Percentiles rank a stretch among this genome's conserved stretches.
These are phyloP conservation scores for Artemia franciscana DNA, from an alignment of 1,140 invertebrate genomes.

Conservation along the genomic window DNA sequence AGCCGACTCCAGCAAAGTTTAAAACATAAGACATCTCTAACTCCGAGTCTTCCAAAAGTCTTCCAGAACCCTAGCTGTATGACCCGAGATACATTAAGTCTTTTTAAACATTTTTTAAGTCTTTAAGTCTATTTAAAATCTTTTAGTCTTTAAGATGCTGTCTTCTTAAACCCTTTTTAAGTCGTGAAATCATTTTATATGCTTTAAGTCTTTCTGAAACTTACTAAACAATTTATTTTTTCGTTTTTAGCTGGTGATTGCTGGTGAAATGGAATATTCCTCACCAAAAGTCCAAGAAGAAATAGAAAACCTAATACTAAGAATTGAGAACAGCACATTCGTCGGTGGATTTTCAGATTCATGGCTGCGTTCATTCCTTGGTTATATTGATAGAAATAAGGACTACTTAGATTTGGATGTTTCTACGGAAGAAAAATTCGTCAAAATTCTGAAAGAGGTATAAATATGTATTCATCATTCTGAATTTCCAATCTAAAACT, in stretches of 20 bases:
- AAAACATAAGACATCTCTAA: too few species aligned
- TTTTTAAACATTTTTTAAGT: too few species aligned
- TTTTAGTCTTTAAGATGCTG: too few species aligned
- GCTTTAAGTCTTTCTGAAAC: constrained; percentile 9
- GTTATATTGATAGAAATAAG: constrained; percentile 44
- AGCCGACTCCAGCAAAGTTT: too few species aligned
- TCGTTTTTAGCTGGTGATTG: constrained; percentile 49
- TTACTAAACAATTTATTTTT: constrained; percentile 10
- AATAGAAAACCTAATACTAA: constrained; percentile 50
- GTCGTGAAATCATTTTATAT: too few species aligned
- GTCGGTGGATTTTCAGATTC: constrained; percentile 60
- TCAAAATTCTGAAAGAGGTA: constrained; percentile 46
- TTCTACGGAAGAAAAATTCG: constrained; percentile 41
- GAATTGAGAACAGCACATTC: constrained; percentile 55
- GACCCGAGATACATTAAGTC: too few species aligned
- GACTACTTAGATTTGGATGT: constrained; percentile 49
- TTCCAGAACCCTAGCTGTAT: too few species aligned
- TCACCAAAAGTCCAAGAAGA: constrained; percentile 46
- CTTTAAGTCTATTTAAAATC: too few species aligned
- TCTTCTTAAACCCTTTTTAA: too few species aligned
- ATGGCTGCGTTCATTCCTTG: constrained; percentile 63
- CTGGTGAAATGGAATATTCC: constrained; percentile 61
- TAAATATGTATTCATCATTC: too few species aligned
- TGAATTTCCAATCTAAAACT: too few species aligned
- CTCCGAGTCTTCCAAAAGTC: too few species aligned